A percentile compares a stretch with the other conserved stretches of the same genome.
These are phyloP conservation scores for Strix uralensis DNA, from an alignment of 2,113 vertebrate genomes.

Conservation along the genomic window DNA sequence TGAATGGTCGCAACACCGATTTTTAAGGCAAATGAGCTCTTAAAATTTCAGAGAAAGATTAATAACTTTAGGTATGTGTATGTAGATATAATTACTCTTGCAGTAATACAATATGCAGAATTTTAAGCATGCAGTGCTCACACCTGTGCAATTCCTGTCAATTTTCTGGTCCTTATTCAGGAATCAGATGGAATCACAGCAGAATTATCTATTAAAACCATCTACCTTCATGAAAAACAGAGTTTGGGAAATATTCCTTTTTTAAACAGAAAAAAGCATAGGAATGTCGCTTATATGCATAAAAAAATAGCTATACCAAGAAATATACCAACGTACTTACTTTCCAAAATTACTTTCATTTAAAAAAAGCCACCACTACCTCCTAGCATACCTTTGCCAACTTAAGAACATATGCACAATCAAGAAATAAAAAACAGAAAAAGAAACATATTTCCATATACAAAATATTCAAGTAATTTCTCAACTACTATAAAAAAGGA, in stretches of 20 bases:
- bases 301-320: background rate
- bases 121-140: background rate
- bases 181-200: background rate
- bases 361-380: background rate
- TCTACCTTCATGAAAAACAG: background rate
- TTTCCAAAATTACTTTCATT: background rate
- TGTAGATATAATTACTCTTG: background rate
- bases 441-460: background rate
- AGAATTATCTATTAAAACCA: background rate
- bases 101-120: background rate
- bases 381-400: background rate
- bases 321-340: background rate
- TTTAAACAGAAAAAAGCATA: background rate
- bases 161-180: background rate
- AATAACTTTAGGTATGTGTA: background rate
- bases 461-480: background rate
- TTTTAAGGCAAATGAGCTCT: background rate
- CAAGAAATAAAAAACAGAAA: background rate
- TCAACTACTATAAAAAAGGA: background rate
- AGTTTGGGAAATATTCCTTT: background rate
- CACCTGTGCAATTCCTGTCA: background rate
- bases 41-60: background rate
- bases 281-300: accelerated
- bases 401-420: background rate
- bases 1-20: background rate